Conservation (phyloP, 1,140 invertebrate species). For the Bemisia tabaci region DNA sequence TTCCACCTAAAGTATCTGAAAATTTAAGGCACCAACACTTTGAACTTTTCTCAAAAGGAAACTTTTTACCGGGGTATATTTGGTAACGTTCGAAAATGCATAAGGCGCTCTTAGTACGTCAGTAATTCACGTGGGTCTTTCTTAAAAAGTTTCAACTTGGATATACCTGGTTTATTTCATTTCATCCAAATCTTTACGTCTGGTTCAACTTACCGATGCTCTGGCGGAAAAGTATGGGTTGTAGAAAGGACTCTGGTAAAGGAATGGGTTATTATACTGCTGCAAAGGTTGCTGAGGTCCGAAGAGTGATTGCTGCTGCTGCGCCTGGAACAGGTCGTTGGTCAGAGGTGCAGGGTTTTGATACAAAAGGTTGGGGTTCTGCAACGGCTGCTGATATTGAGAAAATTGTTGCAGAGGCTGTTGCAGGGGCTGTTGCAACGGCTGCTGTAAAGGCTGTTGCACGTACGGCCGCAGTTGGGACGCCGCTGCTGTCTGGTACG, state of each 20-base stretch:
- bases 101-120: too few species aligned
- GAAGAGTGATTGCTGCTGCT: neutral
- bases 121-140: too few species aligned
- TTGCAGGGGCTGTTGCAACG: constrained; percentile 7
- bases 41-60: too few species aligned
- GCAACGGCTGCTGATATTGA: constrained; percentile 6
- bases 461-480: neutral
- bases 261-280: constrained; percentile 3
- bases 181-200: too few species aligned
- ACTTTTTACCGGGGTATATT: too few species aligned
- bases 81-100: too few species aligned
- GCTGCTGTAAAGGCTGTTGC: neutral
- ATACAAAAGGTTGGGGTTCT: neutral
- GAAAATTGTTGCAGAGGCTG: constrained; percentile 2
- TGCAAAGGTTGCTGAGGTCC: constrained; percentile 9
- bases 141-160: too few species aligned
- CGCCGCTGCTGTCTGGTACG: constrained; percentile 11
- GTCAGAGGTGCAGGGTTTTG: constrained; percentile 3
- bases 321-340: constrained; percentile 6
- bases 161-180: too few species aligned
- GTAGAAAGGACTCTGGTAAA: neutral
- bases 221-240: neutral
- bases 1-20: too few species aligned
- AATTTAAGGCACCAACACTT: too few species aligned
- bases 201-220: constrained; percentile 7